A percentile compares a stretch with the other conserved stretches of the same genome.
These are phyloP conservation scores for Drosophila chauvacae DNA, from an alignment of 1,140 invertebrate species.

Conservation along the genomic window DNA sequence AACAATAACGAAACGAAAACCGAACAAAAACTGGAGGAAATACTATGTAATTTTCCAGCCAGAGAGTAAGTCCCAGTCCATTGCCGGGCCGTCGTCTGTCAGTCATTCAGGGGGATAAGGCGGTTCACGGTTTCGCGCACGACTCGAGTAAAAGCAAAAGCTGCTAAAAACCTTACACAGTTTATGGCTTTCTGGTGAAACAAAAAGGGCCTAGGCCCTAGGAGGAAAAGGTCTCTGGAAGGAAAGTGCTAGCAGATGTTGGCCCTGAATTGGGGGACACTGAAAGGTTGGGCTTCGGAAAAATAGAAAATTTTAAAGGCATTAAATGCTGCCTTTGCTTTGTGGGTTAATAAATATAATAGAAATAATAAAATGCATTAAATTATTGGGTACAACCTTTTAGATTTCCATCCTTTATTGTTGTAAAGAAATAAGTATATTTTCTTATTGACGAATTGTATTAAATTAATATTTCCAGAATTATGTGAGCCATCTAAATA, in stretches of 20 bases:
- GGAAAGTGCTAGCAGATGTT: constrained; percentile 36
- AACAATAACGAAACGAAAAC: constrained; percentile 50
- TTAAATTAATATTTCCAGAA: too few species aligned
- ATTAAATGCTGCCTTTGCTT: too few species aligned
- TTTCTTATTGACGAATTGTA: too few species aligned
- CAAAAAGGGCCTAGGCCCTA: constrained; percentile 4
- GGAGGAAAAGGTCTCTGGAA: constrained; percentile 25
- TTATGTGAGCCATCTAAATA: background rate
- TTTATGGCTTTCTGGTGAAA: constrained; percentile 31
- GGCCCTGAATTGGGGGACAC: constrained; percentile 17
- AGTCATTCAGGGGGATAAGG: constrained; percentile 40
- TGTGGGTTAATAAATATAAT: background rate
- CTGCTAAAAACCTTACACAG: constrained; percentile 49
- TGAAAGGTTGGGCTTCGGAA: background rate
- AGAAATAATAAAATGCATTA: too few species aligned
- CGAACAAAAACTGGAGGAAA: constrained; percentile 40
- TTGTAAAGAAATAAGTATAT: background rate
- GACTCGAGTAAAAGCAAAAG: constrained; percentile 49
- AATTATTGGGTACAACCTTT: background rate
- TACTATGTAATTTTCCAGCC: constrained; percentile 54
- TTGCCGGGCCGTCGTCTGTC: constrained; percentile 22
- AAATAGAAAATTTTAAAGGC: background rate
- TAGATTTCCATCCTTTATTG: background rate
- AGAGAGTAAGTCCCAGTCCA: constrained; percentile 28
- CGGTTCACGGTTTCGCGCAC: constrained; percentile 50